These are phyloP conservation scores for Lasiommata megera DNA, from an alignment of 2,888 invertebrate species.

Conservation along the genomic window DNA sequence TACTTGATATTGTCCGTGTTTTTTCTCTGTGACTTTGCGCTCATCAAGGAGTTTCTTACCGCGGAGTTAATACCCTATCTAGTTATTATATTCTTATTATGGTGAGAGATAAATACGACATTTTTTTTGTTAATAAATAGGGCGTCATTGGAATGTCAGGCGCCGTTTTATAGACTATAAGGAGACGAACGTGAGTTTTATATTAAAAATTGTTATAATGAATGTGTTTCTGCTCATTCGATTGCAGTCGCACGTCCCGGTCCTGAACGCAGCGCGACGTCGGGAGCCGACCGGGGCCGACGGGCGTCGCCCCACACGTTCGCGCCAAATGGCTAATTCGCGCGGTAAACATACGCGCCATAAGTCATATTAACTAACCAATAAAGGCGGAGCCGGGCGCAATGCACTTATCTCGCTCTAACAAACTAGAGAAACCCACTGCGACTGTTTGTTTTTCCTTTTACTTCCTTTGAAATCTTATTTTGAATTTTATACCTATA, in stretches of 20 bases:
- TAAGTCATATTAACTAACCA: constrained; percentile 76
- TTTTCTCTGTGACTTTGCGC: neutral
- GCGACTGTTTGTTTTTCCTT: constrained; percentile 75
- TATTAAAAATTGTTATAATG: constrained; percentile 37
- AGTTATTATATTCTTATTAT: neutral
- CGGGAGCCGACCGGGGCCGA: constrained; percentile 25
- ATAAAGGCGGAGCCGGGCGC: constrained; percentile 53
- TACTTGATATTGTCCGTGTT: constrained; percentile 5
- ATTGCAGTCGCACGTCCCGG: constrained; percentile 43
- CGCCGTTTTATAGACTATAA: constrained; percentile 5
- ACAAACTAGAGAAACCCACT: constrained; percentile 70
- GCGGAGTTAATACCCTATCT: neutral
- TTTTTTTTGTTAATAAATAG: neutral
- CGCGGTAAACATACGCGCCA: constrained; percentile 75
- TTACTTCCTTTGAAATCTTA: constrained; percentile 79
- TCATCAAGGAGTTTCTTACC: neutral
- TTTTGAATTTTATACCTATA: constrained; percentile 78
- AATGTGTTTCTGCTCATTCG: constrained; percentile 39
- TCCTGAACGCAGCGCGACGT: constrained; percentile 38
- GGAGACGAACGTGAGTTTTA: constrained; percentile 19
- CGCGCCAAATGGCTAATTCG: constrained; percentile 78
- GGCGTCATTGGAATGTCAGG: constrained; percentile 11
- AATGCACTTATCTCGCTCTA: constrained; percentile 64
- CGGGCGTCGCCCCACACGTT: constrained; percentile 66
- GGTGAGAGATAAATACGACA: neutral